Evolutionary conservation across 2,888 invertebrate genomes (phyloP).

Genomic region (Zaprionus lineosus): DNA sequence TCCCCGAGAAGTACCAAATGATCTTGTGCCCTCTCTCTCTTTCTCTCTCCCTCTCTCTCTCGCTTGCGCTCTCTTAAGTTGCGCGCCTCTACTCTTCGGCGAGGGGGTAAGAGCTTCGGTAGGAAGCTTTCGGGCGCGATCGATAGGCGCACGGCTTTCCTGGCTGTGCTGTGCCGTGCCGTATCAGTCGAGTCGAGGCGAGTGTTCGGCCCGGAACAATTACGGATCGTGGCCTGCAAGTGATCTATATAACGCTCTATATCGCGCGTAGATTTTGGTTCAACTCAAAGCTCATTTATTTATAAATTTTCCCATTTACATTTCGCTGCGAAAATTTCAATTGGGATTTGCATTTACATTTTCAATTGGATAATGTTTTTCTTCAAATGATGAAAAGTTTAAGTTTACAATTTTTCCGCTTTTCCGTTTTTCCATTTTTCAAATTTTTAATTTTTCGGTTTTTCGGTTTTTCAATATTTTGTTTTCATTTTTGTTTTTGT

Average conservation of each 20-base stretch:
- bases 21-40: conserved; percentile 20
- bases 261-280: conserved; percentile 44
- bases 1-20: too few species aligned
- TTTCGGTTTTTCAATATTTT: too few species aligned
- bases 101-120: conserved; percentile 40
- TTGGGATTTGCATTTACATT: conserved; percentile 57
- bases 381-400: too few species aligned
- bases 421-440: too few species aligned
- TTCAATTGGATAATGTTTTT: too few species aligned
- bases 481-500: conserved; percentile 33
- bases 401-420: too few species aligned
- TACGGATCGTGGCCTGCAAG: conserved; percentile 27
- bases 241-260: conserved; percentile 15
- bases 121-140: conserved; percentile 47
- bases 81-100: conserved; percentile 19
- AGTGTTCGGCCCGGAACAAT: conserved; percentile 42
- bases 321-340: conserved; percentile 26
- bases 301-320: conserved; percentile 44
- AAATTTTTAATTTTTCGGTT: too few species aligned
- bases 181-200: conserved; percentile 58
- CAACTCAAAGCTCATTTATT: conserved; percentile 51
- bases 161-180: conserved; percentile 23
- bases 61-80: conserved; percentile 45
- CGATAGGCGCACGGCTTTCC: conserved; percentile 48
- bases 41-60: neutral